Evolutionary conservation across 2,113 vertebrate genomes (phyloP).

Genomic region (Rhinoderma darwinii): DNA sequence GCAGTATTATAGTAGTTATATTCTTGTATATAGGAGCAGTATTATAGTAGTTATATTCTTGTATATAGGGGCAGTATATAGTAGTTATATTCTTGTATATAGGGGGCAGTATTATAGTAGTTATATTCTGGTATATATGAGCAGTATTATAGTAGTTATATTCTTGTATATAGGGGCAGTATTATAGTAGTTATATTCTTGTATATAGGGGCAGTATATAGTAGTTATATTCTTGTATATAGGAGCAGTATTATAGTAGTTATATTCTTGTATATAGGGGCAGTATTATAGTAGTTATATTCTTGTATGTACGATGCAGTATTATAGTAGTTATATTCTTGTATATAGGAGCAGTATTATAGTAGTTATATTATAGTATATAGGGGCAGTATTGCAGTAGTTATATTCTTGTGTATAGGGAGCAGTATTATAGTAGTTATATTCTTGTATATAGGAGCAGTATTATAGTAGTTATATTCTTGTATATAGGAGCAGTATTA

Average conservation of each 20-base stretch:
- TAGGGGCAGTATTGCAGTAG: neutral
- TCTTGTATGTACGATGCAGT: neutral
- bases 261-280: neutral
- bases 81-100: too few species aligned
- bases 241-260: neutral
- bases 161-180: neutral
- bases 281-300: conserved; percentile 6
- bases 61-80: too few species aligned
- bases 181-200: conserved; percentile 18
- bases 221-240: conserved; percentile 17
- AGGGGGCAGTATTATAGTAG: conserved; percentile 3
- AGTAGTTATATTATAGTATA: neutral
- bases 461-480: too few species aligned
- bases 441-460: too few species aligned
- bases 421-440: too few species aligned
- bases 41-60: too few species aligned
- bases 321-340: neutral
- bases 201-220: conserved; percentile 4
- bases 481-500: too few species aligned
- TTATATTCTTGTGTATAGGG: neutral
- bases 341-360: too few species aligned
- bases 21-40: too few species aligned
- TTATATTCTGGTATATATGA: conserved; percentile 1
- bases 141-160: conserved; percentile 18
- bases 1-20: too few species aligned